A percentile compares a stretch with the other conserved stretches of the same genome.
Conservation (phyloP, 2,888 invertebrate genomes). For the Parnassius glacialis region DNA sequence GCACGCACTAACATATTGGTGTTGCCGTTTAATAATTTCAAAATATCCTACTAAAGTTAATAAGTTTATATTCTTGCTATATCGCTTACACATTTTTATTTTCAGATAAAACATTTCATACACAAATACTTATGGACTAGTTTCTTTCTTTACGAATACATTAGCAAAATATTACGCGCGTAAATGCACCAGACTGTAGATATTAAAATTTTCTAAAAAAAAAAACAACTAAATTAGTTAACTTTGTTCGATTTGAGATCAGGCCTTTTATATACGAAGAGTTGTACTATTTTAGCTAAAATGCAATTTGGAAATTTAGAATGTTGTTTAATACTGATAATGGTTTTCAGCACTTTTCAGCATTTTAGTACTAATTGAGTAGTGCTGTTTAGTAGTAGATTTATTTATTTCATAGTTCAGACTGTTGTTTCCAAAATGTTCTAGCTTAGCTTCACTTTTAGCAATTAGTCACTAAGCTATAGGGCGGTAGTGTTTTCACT, state of each 20-base stretch:
- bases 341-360: not conserved
- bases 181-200: constrained; percentile 21
- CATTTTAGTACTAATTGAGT: not conserved
- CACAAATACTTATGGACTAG: constrained; percentile 34
- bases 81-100: constrained; percentile 5
- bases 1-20: constrained; percentile 20
- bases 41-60: constrained; percentile 19
- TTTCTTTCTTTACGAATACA: constrained; percentile 21
- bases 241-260: constrained; percentile 63
- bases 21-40: constrained; percentile 8
- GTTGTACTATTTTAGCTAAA: constrained; percentile 33
- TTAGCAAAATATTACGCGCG: constrained; percentile 24
- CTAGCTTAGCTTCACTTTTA: too few species aligned
- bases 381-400: not conserved
- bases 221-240: constrained; percentile 38
- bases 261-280: constrained; percentile 36
- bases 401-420: too few species aligned
- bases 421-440: too few species aligned
- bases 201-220: constrained; percentile 27
- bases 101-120: constrained; percentile 11
- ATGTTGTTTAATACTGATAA: constrained; percentile 28
- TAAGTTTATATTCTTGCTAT: constrained; percentile 8
- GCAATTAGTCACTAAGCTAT: too few species aligned
- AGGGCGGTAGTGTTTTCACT: too few species aligned
- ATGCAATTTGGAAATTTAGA: constrained; percentile 35